Percentiles rank a stretch among this genome's conserved stretches.
phyloP scores from a whole-genome alignment of 2,797 vertebrate species.

The Liparis tanakae region DNA sequence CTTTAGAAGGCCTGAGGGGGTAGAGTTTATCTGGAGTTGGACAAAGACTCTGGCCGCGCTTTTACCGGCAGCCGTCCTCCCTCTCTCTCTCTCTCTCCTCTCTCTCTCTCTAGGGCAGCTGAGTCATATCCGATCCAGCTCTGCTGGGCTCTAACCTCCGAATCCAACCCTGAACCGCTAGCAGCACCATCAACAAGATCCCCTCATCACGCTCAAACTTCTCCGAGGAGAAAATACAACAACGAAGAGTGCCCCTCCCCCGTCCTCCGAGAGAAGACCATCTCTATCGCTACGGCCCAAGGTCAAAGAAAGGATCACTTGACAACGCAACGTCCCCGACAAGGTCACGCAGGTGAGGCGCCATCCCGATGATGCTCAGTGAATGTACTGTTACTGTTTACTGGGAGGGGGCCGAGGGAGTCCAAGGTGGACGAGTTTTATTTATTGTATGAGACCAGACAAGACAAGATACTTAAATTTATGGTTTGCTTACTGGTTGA shows the following conservation, averaged over 20 bases:
- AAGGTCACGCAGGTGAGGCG: constrained; percentile 97
- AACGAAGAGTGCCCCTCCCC: constrained; percentile 92
- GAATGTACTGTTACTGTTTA: too few species aligned
- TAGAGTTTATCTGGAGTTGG: constrained; percentile 49
- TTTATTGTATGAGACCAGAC: too few species aligned
- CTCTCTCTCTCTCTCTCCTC: constrained; percentile 16
- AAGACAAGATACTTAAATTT: too few species aligned
- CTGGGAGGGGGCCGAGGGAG: too few species aligned
- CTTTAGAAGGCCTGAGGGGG: constrained; percentile 53
- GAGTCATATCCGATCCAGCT: constrained; percentile 98
- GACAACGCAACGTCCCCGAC: constrained; percentile 96
- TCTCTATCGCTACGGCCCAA: constrained; percentile 98
- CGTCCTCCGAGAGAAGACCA: constrained; percentile 97
- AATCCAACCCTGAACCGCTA: constrained; percentile 99
- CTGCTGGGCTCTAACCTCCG: constrained; percentile 96
- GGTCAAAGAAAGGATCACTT: constrained; percentile 96
- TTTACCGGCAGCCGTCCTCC: background rate
- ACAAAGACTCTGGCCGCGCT: background rate
- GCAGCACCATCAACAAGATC: constrained; percentile 99
- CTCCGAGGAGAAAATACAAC: constrained; percentile 94
- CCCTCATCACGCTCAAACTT: constrained; percentile 98
- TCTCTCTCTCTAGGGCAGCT: constrained; percentile 88
- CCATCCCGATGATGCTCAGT: too few species aligned
- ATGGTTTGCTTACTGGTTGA: too few species aligned
- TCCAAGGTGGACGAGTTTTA: too few species aligned